Percentiles rank a stretch among this genome's conserved stretches.
Evolutionary conservation across 2,888 invertebrate species (phyloP).

Genomic region (Synergus umbraculus): DNA sequence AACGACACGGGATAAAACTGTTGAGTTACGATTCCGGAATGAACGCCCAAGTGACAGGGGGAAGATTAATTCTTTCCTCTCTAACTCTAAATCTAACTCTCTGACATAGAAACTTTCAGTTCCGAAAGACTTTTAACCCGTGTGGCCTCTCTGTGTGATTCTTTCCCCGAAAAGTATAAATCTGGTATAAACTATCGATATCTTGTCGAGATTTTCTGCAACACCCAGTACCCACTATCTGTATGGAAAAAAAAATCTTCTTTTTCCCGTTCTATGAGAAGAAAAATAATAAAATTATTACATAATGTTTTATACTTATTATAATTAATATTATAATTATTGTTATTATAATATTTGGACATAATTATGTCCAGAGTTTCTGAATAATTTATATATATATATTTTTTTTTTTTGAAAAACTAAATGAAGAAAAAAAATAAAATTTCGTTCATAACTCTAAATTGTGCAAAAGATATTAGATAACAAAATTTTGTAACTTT

Average conservation of each 20-base stretch:
- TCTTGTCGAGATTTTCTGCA: slow-evolving; percentile 10
- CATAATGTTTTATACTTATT: background rate
- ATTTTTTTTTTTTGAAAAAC: background rate
- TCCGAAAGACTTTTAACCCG: background rate
- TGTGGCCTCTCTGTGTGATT: background rate
- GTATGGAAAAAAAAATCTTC: background rate
- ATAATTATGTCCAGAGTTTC: background rate
- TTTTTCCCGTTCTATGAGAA: background rate
- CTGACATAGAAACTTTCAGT: slow-evolving; percentile 8
- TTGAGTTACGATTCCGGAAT: slow-evolving; percentile 2
- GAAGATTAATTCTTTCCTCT: slow-evolving; percentile 25
- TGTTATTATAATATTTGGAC: too few species aligned
- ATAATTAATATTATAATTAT: too few species aligned
- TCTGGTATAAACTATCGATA: background rate
- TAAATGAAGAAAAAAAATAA: background rate
- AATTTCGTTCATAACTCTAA: background rate
- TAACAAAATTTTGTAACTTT: background rate
- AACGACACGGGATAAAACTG: background rate
- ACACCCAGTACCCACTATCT: background rate
- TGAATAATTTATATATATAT: background rate
- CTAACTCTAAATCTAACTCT: background rate
- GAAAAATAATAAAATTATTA: background rate
- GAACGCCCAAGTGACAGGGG: background rate
- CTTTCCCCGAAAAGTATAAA: background rate
- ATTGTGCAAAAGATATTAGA: background rate